Conservation (phyloP, 2,113 vertebrate genomes). For the Entomyzon cyanotis region DNA sequence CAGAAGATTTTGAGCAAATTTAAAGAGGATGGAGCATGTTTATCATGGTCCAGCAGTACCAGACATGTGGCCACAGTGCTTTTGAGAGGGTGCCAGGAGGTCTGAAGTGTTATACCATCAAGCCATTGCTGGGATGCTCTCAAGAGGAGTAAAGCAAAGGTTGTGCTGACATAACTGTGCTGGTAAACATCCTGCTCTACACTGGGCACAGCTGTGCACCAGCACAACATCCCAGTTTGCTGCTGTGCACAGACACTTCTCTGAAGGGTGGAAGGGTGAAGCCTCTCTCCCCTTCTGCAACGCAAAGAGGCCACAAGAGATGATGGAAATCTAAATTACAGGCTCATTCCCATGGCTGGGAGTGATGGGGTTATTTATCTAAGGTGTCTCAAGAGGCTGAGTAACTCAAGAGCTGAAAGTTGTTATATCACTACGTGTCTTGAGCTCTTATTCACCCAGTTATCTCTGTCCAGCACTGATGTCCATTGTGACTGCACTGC, state of each 20-base stretch:
- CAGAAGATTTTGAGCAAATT: background rate
- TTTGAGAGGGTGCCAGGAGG: background rate
- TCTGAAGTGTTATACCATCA: background rate
- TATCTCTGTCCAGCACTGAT: background rate
- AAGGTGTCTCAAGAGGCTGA: background rate
- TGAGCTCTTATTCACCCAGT: background rate
- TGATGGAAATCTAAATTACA: background rate
- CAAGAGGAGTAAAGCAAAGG: background rate
- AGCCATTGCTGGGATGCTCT: background rate
- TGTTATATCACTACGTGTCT: background rate
- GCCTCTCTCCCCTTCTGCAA: background rate
- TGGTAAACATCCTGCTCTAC: background rate
- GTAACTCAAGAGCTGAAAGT: background rate
- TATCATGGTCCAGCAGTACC: background rate
- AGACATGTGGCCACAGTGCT: background rate
- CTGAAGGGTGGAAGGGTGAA: fast-evolving
- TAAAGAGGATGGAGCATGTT: background rate
- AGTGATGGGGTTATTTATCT: background rate
- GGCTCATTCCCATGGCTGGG: background rate
- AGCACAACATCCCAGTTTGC: background rate
- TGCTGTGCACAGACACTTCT: background rate
- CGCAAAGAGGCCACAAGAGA: background rate
- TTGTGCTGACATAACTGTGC: background rate
- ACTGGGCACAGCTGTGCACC: background rate
- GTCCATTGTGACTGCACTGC: background rate